Evolutionary conservation across 2,888 invertebrate genomes (phyloP).

Genomic region (Cosmia pyralina): DNA sequence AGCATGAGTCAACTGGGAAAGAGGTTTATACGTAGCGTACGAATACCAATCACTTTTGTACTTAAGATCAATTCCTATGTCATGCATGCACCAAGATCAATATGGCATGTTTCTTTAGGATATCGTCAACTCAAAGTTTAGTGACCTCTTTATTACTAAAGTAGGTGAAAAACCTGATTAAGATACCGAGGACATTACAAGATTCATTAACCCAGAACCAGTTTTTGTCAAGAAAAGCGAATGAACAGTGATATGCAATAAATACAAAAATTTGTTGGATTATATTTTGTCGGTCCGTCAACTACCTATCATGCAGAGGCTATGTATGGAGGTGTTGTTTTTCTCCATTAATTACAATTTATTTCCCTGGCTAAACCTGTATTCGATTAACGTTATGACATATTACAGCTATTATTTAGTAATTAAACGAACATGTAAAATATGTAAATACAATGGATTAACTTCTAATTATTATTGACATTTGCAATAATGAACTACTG

Average conservation of each 20-base stretch:
- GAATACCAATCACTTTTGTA: conserved; percentile 24
- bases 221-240: conserved; percentile 23
- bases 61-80: conserved; percentile 15
- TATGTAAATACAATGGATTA: conserved; percentile 2
- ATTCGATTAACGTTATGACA: background rate
- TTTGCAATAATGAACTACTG: too few relatives aligned
- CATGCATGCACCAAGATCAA: conserved; percentile 23
- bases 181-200: background rate
- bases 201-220: conserved; percentile 25
- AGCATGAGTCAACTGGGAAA: conserved; percentile 48
- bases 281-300: background rate
- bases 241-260: background rate
- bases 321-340: conserved; percentile 3
- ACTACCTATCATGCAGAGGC: background rate
- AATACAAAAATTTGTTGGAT: background rate
- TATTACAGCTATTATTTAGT: background rate
- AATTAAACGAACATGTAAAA: conserved; percentile 1
- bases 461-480: conserved; percentile 11
- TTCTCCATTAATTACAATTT: background rate
- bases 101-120: conserved; percentile 4
- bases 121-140: conserved; percentile 34
- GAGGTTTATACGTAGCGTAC: conserved; percentile 9
- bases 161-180: conserved; percentile 28
- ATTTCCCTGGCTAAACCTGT: background rate
- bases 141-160: conserved; percentile 37